Evolutionary conservation across 2,797 vertebrate species (phyloP).

Genomic region (Hoplostethus atlanticus): DNA sequence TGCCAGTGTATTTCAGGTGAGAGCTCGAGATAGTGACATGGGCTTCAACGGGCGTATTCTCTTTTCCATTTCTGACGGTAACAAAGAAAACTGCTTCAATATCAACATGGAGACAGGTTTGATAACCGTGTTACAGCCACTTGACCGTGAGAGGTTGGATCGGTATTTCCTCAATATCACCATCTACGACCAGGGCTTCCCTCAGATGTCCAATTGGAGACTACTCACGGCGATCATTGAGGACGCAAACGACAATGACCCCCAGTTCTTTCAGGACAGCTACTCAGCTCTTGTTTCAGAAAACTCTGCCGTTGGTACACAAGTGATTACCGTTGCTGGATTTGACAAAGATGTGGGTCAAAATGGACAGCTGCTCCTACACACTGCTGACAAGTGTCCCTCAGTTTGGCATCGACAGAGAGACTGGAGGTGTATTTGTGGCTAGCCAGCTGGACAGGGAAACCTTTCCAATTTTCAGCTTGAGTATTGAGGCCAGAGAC

Average conservation of each 20-base stretch:
- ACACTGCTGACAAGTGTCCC: slow-evolving; percentile 87
- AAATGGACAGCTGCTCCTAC: slow-evolving; percentile 91
- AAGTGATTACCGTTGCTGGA: slow-evolving; percentile 87
- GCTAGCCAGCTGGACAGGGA: slow-evolving; percentile 91
- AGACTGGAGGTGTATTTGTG: slow-evolving; percentile 91
- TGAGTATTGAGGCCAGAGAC: slow-evolving; percentile 94
- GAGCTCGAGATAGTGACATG: slow-evolving; percentile 89
- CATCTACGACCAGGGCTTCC: slow-evolving; percentile 94
- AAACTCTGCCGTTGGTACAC: slow-evolving; percentile 85
- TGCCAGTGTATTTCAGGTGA: slow-evolving; percentile 86
- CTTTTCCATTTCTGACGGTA: slow-evolving; percentile 92
- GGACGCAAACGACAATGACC: slow-evolving; percentile 95
- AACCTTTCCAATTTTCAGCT: slow-evolving; percentile 78
- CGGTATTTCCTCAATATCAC: slow-evolving; percentile 93
- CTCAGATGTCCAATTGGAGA: slow-evolving; percentile 90
- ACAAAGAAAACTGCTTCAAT: slow-evolving; percentile 91
- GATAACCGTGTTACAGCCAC: slow-evolving; percentile 90
- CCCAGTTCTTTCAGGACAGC: slow-evolving; percentile 86
- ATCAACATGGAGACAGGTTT: slow-evolving; percentile 92
- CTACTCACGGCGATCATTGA: slow-evolving; percentile 89
- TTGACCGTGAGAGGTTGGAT: slow-evolving; percentile 91
- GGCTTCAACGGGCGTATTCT: slow-evolving; percentile 93
- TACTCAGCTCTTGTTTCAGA: slow-evolving; percentile 89
- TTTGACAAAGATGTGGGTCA: slow-evolving; percentile 89
- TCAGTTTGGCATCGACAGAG: slow-evolving; percentile 90